Evolutionary conservation across 35 echinoderm and acorn worm species (phyloP).

Genomic region (Heliocidaris erythrogramma): DNA sequence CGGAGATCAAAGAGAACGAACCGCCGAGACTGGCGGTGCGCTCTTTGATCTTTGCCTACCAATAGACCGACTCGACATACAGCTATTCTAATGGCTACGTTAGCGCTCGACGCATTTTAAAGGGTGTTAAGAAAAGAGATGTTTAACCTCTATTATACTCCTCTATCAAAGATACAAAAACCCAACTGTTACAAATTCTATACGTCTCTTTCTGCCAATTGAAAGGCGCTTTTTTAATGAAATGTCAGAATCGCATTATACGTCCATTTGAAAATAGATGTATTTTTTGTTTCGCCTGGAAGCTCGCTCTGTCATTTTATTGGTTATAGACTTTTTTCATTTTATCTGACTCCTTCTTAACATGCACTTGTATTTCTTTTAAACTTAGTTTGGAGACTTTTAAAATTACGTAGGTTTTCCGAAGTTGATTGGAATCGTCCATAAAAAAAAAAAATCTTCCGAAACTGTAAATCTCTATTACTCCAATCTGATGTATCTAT

Average conservation of each 20-base stretch:
- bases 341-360: not conserved
- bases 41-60: slow-evolving; percentile 26
- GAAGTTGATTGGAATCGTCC: not conserved
- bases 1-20: slow-evolving; percentile 40
- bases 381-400: not conserved
- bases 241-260: not conserved
- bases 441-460: not conserved
- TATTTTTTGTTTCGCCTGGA: not conserved
- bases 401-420: not conserved
- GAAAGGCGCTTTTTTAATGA: not conserved
- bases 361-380: not conserved
- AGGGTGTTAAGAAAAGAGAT: slow-evolving; percentile 8
- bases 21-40: slow-evolving; percentile 13
- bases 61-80: slow-evolving; percentile 15
- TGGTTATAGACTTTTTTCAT: not conserved
- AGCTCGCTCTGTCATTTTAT: not conserved
- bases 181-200: slow-evolving; percentile 21
- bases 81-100: slow-evolving; percentile 34
- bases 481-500: not conserved
- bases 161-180: slow-evolving; percentile 18
- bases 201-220: not conserved
- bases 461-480: not conserved
- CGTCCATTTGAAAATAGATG: not conserved
- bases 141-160: slow-evolving; percentile 35
- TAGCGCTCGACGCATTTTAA: not conserved